phyloP scores from a whole-genome alignment of 2,888 invertebrate genomes.

The Chymomyza procnemis region DNA sequence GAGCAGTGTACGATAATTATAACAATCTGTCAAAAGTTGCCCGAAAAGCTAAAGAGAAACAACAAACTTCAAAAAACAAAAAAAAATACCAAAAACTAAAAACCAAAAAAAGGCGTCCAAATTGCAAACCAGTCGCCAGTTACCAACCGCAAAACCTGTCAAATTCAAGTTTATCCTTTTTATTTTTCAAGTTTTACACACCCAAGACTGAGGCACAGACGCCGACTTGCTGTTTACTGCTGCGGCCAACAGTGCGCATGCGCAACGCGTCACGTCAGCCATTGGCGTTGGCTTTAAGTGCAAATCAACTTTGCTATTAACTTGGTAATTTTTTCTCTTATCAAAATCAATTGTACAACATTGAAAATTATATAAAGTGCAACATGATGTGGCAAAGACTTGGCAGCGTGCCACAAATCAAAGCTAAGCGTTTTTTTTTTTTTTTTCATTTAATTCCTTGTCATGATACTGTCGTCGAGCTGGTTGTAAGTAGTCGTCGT shows the following conservation, averaged over 20 bases:
- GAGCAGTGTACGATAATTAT: slow-evolving; percentile 20
- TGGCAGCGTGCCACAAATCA: slow-evolving; percentile 42
- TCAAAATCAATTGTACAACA: slow-evolving; percentile 25
- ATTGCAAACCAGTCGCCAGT: slow-evolving; percentile 40
- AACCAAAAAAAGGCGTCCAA: slow-evolving; percentile 30
- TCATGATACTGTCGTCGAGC: neutral
- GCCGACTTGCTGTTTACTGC: neutral
- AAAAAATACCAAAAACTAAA: slow-evolving; percentile 14
- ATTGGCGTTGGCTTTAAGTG: neutral
- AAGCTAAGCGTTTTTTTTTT: slow-evolving; percentile 10
- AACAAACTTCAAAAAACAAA: too few relatives aligned
- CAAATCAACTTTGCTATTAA: neutral
- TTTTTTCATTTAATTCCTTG: neutral
- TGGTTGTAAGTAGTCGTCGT: neutral
- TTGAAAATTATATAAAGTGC: slow-evolving; percentile 13
- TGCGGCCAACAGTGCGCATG: slow-evolving; percentile 14
- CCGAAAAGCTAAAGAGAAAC: slow-evolving; percentile 4
- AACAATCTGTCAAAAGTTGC: slow-evolving; percentile 27
- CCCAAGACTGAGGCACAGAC: slow-evolving; percentile 5
- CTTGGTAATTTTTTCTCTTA: neutral
- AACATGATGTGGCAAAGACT: neutral
- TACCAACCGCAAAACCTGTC: slow-evolving; percentile 40
- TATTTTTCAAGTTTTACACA: slow-evolving; percentile 24
- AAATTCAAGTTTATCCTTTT: slow-evolving; percentile 60
- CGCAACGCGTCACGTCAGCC: slow-evolving; percentile 15